Conservation (phyloP, 2,888 invertebrate species). For the Athripsodes cinereus region DNA sequence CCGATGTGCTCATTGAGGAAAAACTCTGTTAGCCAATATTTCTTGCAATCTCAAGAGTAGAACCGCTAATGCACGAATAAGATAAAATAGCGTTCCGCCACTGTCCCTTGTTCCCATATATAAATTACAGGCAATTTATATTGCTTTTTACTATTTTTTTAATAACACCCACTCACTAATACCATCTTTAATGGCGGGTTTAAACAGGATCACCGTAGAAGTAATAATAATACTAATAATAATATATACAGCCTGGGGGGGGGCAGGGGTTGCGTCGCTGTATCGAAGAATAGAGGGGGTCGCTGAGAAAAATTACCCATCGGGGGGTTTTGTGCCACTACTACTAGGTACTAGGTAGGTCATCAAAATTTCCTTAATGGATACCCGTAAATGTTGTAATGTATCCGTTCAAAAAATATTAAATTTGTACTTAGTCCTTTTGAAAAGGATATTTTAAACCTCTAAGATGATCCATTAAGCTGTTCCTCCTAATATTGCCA, state of each 20-base stretch:
- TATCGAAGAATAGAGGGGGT: not conserved
- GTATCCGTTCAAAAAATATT: not conserved
- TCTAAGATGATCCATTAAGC: no score
- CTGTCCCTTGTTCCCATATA: slow-evolving; percentile 26
- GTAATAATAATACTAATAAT: no score
- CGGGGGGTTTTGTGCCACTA: no score
- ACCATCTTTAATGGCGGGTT: slow-evolving; percentile 28
- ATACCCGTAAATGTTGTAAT: not conserved
- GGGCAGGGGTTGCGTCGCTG: slow-evolving; percentile 7
- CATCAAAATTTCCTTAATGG: slow-evolving; percentile 1
- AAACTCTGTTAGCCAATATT: no score
- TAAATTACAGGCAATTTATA: slow-evolving; percentile 29
- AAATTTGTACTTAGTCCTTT: not conserved
- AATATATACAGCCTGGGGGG: not conserved
- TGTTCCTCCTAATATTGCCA: no score
- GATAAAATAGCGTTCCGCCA: no score
- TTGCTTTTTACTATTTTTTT: slow-evolving; percentile 29
- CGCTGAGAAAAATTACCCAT: slow-evolving; percentile 6
- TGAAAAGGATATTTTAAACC: no score
- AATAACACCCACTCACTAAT: slow-evolving; percentile 27
- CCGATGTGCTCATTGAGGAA: no score
- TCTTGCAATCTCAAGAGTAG: no score
- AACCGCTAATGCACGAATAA: no score
- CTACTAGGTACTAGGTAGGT: no score
- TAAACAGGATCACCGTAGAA: slow-evolving; percentile 25